A percentile compares a stretch with the other conserved stretches of the same genome.
Conservation (phyloP, 2,113 vertebrate genomes). For the Diadophis punctatus region DNA sequence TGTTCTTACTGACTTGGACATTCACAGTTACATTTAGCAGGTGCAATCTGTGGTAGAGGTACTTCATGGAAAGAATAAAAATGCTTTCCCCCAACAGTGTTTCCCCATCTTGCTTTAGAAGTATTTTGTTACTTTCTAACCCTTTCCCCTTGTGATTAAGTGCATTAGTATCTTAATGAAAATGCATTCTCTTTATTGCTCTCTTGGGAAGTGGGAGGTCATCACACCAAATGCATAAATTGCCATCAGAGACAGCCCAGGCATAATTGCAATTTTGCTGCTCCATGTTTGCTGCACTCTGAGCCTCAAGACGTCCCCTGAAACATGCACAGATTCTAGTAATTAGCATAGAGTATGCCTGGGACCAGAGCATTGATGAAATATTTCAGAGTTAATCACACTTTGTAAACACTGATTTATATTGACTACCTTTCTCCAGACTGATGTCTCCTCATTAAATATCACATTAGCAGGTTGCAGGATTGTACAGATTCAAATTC, state of each 20-base stretch:
- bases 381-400: slow-evolving; percentile 97
- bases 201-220: slow-evolving; percentile 77
- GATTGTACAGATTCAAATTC: slow-evolving; percentile 73
- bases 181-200: slow-evolving; percentile 81
- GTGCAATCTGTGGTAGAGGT: slow-evolving; percentile 13
- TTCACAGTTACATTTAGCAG: slow-evolving; percentile 1
- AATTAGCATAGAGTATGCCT: slow-evolving; percentile 85
- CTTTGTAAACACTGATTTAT: slow-evolving; percentile 99
- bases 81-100: slow-evolving; percentile 48
- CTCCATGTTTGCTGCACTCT: slow-evolving; percentile 63
- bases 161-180: slow-evolving; percentile 85
- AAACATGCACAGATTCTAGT: slow-evolving; percentile 70
- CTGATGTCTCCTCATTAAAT: slow-evolving; percentile 98
- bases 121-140: slow-evolving; percentile 68
- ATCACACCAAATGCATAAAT: slow-evolving; percentile 78
- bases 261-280: slow-evolving; percentile 79
- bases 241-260: slow-evolving; percentile 74
- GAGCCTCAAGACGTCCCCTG: slow-evolving; percentile 70
- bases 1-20: slow-evolving; percentile 4
- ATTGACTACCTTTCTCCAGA: slow-evolving; percentile 97
- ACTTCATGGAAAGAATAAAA: slow-evolving; percentile 53
- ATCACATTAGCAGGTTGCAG: slow-evolving; percentile 87
- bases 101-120: slow-evolving; percentile 64
- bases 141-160: slow-evolving; percentile 78
- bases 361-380: slow-evolving; percentile 83